A percentile compares a stretch with the other conserved stretches of the same genome.
phyloP scores from a whole-genome alignment of 2,888 invertebrate genomes.

The Liodrosophila aerea region DNA sequence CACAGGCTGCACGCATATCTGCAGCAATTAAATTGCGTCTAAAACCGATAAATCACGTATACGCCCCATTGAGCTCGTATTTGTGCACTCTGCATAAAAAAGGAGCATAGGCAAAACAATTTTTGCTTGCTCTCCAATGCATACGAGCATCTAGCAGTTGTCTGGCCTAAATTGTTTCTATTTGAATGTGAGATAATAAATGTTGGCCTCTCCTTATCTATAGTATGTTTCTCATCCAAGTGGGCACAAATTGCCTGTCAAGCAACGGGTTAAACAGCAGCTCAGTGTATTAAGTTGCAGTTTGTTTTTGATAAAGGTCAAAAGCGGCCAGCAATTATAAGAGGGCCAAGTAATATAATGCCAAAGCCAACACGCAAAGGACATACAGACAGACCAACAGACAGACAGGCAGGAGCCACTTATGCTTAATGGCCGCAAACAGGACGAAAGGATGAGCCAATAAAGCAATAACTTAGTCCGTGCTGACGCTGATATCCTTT shows the following conservation, averaged over 20 bases:
- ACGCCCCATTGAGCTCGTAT: conserved; percentile 54
- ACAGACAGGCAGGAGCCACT: conserved; percentile 23
- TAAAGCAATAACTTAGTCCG: conserved; percentile 55
- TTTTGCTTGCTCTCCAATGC: conserved; percentile 21
- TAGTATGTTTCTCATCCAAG: conserved; percentile 5
- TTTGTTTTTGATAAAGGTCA: conserved; percentile 59
- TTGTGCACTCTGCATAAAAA: conserved; percentile 17
- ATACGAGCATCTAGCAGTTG: conserved; percentile 8
- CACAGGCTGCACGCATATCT: conserved; percentile 24
- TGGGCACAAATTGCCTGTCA: conserved; percentile 37
- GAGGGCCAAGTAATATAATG: conserved; percentile 52
- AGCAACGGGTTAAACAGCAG: conserved; percentile 59
- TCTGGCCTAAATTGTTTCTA: conserved; percentile 62
- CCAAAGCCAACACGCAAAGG: conserved; percentile 37
- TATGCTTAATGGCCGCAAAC: conserved; percentile 26
- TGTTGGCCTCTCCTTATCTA: conserved; percentile 20
- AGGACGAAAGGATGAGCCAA: conserved; percentile 33
- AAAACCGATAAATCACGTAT: conserved; percentile 60
- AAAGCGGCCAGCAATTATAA: conserved; percentile 55
- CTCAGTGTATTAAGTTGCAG: conserved; percentile 57
- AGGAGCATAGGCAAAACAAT: conserved; percentile 21
- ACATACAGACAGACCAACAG: neutral
- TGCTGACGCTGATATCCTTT: conserved; percentile 69
- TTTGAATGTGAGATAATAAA: conserved; percentile 64
- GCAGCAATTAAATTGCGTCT: conserved; percentile 58